phyloP scores from a whole-genome alignment of 2,113 vertebrate genomes.

The Pyrgilauda ruficollis region DNA sequence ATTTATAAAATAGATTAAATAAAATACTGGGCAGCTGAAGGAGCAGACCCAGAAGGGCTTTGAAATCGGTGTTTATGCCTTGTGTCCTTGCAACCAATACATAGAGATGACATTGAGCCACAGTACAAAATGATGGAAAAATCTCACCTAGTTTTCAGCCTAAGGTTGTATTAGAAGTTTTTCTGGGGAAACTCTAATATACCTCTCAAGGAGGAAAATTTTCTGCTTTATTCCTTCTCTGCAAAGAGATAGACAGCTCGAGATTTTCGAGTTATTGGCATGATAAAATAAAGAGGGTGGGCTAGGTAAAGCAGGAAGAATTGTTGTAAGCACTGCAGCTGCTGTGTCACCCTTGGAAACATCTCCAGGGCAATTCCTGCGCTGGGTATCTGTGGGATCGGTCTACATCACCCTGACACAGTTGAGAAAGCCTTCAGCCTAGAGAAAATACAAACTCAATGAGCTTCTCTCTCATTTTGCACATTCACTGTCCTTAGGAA shows the following conservation, averaged over 20 bases:
- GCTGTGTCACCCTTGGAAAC: not conserved
- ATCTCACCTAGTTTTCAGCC: not conserved
- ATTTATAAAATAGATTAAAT: not conserved
- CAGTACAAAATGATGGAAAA: not conserved
- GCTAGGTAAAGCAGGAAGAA: not conserved
- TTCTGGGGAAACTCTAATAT: not conserved
- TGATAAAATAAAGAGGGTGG: not conserved
- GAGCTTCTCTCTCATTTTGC: not conserved
- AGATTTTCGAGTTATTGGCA: not conserved
- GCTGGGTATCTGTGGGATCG: not conserved
- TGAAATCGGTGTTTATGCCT: not conserved
- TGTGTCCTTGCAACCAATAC: not conserved
- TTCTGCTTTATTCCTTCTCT: not conserved
- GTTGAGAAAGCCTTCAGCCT: not conserved
- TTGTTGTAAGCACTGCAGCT: not conserved
- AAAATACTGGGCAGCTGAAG: not conserved
- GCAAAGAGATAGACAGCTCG: not conserved
- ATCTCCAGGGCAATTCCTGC: not conserved
- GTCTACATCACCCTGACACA: not conserved
- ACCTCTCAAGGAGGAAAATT: not conserved
- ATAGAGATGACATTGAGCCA: not conserved
- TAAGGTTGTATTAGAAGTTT: not conserved
- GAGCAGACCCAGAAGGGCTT: not conserved
- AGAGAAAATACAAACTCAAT: not conserved
- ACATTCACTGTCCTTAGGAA: not conserved